Conservation (phyloP, 2,113 vertebrate species). For the Sakesphorus luctuosus region DNA sequence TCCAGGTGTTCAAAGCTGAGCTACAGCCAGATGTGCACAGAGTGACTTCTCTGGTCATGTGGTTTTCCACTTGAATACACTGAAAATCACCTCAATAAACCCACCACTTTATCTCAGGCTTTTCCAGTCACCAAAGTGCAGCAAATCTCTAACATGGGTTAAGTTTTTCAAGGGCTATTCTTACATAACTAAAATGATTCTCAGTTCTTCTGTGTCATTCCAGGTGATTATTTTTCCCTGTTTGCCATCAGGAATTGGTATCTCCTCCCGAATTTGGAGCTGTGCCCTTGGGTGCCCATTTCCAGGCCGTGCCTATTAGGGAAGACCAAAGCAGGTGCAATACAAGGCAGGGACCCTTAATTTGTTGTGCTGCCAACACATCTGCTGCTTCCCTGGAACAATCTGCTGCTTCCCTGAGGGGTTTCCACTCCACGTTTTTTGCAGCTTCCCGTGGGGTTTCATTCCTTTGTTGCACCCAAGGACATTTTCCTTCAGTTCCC, state of each 20-base stretch:
- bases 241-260: not conserved
- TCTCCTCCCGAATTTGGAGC: not conserved
- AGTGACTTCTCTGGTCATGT: accelerated
- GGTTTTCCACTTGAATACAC: not conserved
- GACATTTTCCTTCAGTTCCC: not conserved
- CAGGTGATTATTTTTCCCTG: not conserved
- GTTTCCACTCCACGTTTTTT: not conserved
- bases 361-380: not conserved
- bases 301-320: not conserved
- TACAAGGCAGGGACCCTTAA: accelerated
- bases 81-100: accelerated
- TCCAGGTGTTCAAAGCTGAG: not conserved
- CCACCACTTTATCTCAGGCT: not conserved
- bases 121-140: not conserved
- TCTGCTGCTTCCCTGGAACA: not conserved
- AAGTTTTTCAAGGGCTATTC: not conserved
- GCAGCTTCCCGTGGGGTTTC: not conserved
- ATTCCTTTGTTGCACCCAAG: not conserved
- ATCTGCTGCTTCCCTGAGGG: not conserved
- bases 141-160: not conserved
- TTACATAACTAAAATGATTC: not conserved
- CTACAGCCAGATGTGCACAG: accelerated
- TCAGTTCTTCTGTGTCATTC: not conserved
- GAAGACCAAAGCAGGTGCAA: not conserved
- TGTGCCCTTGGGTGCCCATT: not conserved